These are phyloP conservation scores for Papilio gigon DNA, from an alignment of 2,888 invertebrate genomes.

Conservation along the genomic window DNA sequence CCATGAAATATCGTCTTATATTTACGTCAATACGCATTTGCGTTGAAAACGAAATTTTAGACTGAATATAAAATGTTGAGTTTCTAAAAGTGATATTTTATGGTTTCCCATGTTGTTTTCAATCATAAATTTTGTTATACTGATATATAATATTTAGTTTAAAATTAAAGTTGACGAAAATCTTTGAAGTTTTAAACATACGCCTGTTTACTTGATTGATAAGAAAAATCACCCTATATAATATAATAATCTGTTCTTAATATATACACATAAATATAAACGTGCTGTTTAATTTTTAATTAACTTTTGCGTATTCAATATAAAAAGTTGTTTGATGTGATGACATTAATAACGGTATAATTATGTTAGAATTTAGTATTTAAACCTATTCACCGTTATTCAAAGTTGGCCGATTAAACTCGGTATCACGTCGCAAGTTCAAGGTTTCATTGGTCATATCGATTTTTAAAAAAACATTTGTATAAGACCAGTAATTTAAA, in stretches of 20 bases:
- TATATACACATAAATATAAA: too few relatives aligned
- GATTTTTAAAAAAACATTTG: too few relatives aligned
- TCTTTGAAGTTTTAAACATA: not conserved
- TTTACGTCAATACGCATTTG: slow-evolving; percentile 64
- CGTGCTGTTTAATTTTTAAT: too few relatives aligned
- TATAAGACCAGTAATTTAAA: too few relatives aligned
- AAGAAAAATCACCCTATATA: too few relatives aligned
- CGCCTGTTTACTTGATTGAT: not conserved
- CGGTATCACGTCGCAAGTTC: slow-evolving; percentile 1
- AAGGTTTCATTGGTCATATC: slow-evolving; percentile 1
- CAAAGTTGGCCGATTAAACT: too few relatives aligned
- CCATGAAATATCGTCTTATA: slow-evolving; percentile 61
- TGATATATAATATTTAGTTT: not conserved
- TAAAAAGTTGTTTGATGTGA: too few relatives aligned
- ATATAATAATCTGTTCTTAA: too few relatives aligned
- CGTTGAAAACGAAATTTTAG: slow-evolving; percentile 38
- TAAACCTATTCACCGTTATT: too few relatives aligned
- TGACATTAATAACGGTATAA: too few relatives aligned
- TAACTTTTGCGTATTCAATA: too few relatives aligned
- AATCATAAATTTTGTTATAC: not conserved
- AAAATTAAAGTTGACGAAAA: not conserved
- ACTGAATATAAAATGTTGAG: slow-evolving; percentile 34
- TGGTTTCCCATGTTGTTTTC: slow-evolving; percentile 7
- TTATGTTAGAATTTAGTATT: not conserved
- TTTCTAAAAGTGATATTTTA: not conserved